phyloP scores from a whole-genome alignment of 1,140 invertebrate species.

The Goniozus legneri region DNA sequence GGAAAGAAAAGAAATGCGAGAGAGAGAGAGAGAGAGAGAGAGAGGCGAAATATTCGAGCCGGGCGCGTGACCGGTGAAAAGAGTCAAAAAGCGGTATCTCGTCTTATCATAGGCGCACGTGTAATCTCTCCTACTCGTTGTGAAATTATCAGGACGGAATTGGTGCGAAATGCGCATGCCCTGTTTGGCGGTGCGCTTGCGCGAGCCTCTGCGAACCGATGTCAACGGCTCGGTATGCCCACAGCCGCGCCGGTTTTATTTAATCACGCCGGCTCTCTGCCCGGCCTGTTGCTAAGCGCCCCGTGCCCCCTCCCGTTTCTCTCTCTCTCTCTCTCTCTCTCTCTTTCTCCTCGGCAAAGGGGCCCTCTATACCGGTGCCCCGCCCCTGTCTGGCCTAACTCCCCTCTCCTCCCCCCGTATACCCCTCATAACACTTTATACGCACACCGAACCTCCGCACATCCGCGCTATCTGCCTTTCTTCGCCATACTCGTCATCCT shows the following conservation, averaged over 20 bases:
- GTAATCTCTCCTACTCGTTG: too few species aligned
- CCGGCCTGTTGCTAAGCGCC: conserved; percentile 54
- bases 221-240: conserved; percentile 43
- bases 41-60: too few species aligned
- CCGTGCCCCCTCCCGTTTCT: conserved; percentile 40
- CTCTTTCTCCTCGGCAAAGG: background rate
- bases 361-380: too few species aligned
- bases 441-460: too few species aligned
- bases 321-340: conserved; percentile 7
- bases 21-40: too few species aligned
- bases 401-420: background rate
- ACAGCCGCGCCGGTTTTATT: conserved; percentile 50
- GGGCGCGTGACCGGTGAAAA: too few species aligned
- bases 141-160: too few species aligned
- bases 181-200: conserved; percentile 5
- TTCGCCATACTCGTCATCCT: background rate
- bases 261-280: conserved; percentile 42
- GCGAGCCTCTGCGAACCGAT: conserved; percentile 25
- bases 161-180: too few species aligned
- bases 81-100: too few species aligned
- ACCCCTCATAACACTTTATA: background rate
- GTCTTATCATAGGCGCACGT: too few species aligned
- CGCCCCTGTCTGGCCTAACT: background rate
- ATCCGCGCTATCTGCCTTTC: too few species aligned
- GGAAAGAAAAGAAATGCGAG: too few species aligned